Base-by-base conservation (phyloP, 1,140 invertebrate species). In the Rhizoglyphus robini region DNA sequence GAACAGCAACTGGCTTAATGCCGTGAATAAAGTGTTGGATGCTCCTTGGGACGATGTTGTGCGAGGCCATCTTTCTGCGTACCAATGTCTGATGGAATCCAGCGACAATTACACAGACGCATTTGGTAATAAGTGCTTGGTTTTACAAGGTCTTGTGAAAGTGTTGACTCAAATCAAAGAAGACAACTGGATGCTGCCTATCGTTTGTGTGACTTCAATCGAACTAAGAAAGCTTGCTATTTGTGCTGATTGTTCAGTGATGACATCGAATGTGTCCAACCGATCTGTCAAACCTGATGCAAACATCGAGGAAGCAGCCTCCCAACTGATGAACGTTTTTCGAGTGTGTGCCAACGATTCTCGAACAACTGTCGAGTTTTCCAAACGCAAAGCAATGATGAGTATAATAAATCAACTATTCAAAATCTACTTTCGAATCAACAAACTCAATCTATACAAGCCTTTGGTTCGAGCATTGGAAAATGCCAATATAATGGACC, bases 381-480 rank as follows among this genome's bases (percentile, higher is more conserved):
- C 92, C 0, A 98, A 97, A 77, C 83, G 90, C 73, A 85, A 91
- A 81, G 94, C 93, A 67, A 97, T 98, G 90, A 77, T 99, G 70
- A 86, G 86, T 70, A 77, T 99, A 46, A 90, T 96, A 0, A 98
- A 98, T 79, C 94, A 99, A 75, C 79, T 99, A 13, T 88, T 98
- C 65, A 97, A 97, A 80, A 89, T 99, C 3, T 99, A 98, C 76
- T 98, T 97, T 74, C 83, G 79, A 76, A 79, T 81, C 38, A 98
- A 97, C 74, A 96, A 96, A 76, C 75, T 98, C 3, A 92, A 97
- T 80, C 78, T 99, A 32, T 96, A 94, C 75, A 97, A 93, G 77
- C 94, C 95, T 0, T 78, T 99, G 15, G 96, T 97, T 68, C 81
- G 95, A 71, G 93, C 94, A 2, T 96, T 98, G 69, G 93, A 97